Evolutionary conservation across 64 coral and sea anemone species (phyloP).

Genomic region (Stylophora pistillata): DNA sequence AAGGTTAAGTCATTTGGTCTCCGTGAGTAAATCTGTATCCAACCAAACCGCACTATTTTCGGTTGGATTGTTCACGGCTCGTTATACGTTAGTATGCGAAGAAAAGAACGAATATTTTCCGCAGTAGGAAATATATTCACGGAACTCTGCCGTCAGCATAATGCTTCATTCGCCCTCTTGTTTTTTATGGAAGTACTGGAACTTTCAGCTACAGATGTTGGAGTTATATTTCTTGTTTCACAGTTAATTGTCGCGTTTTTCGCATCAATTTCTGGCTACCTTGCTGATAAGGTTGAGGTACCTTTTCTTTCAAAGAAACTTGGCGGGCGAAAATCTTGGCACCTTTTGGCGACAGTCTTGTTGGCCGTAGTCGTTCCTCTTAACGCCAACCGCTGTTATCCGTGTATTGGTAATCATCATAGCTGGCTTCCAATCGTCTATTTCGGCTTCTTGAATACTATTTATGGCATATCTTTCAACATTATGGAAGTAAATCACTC

Average conservation of each 20-base stretch:
- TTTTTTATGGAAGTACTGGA: slow-evolving; percentile 17
- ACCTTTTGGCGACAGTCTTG: neutral
- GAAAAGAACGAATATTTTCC: neutral
- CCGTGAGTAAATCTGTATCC: no score
- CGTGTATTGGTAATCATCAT: neutral
- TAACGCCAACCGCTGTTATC: neutral
- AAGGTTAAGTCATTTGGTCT: no score
- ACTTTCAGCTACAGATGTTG: neutral
- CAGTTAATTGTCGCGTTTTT: neutral
- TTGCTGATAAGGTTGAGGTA: neutral
- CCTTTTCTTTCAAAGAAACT: slow-evolving; percentile 1
- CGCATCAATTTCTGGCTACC: neutral
- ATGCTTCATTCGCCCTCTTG: neutral
- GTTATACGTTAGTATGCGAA: no score
- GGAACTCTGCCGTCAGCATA: neutral
- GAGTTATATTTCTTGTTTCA: neutral
- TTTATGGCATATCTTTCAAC: neutral
- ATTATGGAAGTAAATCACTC: slow-evolving; percentile 22
- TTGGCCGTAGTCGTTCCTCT: neutral
- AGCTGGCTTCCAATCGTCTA: slow-evolving; percentile 1
- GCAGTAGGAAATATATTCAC: slow-evolving; percentile 15
- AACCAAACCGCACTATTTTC: no score
- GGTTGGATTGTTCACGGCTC: no score
- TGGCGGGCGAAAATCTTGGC: slow-evolving; percentile 12
- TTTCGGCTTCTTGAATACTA: neutral